phyloP scores from a whole-genome alignment of 2,113 vertebrate genomes.

The Ovis aries region ARS-UI_Ramb_v3.0 NC_056055.1:160760501-160761000 shows the following conservation, averaged over 20 bases:
- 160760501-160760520: background rate
- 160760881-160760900: fast-evolving
- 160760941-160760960: background rate
- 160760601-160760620: background rate
- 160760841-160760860: background rate
- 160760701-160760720: background rate
- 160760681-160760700: background rate
- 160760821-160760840: background rate
- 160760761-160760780: background rate
- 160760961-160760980: background rate
- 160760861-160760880: background rate
- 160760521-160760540: background rate
- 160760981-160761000: background rate
- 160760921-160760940: background rate
- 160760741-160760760: background rate
- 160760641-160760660: background rate
- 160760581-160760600: background rate
- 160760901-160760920: background rate
- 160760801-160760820: background rate
- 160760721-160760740: background rate
- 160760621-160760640: background rate
- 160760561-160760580: background rate
- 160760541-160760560: background rate
- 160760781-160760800: background rate
- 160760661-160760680: background rate